Base-by-base conservation (phyloP, 2,888 invertebrate genomes). In the Sceliomorpha sp. region DNA sequence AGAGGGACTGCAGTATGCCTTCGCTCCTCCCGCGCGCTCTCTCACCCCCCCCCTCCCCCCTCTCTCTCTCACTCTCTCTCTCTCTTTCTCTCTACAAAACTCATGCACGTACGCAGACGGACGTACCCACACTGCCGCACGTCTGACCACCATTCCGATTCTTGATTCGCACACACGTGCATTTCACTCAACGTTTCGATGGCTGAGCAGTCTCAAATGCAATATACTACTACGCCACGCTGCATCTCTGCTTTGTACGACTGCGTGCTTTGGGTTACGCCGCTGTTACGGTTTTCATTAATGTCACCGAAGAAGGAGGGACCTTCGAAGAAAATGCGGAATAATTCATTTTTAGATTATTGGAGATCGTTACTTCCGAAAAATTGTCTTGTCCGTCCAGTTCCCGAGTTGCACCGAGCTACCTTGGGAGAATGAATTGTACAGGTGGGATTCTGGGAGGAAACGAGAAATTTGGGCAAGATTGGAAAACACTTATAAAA, bases 191-290 rank as follows among this genome's bases (percentile, higher is more conserved):
- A 63, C 63, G 72, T 72, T 74, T 74, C 69, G 67, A 74, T 75
- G 72, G 74, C 63, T 69, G 72, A 73, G 68, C 70, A 67, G 66
- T 72, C 70, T 71, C 63, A 60, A 60, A 64, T 55, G 59, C 55
- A 51, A 60, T 50, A 56, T 56, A 64, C 59, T 48, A 50, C 53
- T 53, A 55, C 63, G 53, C 59, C 63, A 59, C 48, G 69, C 53
- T 53, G 63, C 63, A 70, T 58, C 63, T 70, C 68, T 53, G 66
- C 50, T 59, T 62, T 62, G 55, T 50, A 29, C 37, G 27, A 20
- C 29, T 27, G 56, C 45, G 24, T 56, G 45, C 56, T 56, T 56
- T 56, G 40, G 48, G 26, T 42, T 42, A 40, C 17, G 59, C 48
- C 50, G 50, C 34, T 34, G 50, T 29, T 51, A 44, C 60, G 14